Evolutionary conservation across 2,888 invertebrate species (phyloP), one percentile per base, ranked within the genome.

Genomic region (Athalia circularis): DNA sequence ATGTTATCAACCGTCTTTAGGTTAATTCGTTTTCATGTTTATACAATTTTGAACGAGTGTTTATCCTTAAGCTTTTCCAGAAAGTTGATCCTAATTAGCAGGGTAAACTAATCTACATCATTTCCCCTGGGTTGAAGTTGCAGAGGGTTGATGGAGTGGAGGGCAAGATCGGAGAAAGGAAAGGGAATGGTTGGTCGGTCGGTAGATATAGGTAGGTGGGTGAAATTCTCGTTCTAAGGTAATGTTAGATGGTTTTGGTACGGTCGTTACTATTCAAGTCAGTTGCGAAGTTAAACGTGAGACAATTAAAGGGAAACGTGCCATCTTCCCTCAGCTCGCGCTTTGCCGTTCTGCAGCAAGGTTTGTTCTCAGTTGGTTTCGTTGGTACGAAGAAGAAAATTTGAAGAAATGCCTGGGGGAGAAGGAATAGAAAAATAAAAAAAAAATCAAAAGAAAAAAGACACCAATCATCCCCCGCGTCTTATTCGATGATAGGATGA

Each of bases 291-390:
- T 67, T 77, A 79, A 81, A 81, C 81, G 80, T 80, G 81, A 81
- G 80, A 75, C 80, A 80, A 80, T 80, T 80, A 79, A 81, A 80
- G 75, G 65, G 13, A 68, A 79, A 79, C 80, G 80, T 80, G 77
- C 74, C 64, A 65, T 54, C 77, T 15, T 65, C 68, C 68, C 70
- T 11, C 61, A 48, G 8, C 8, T 7, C 54, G 13, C 48, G 4
- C 15, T 47, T 68, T 47, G 47, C n/a, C 47, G 29, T 11, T 5
- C 43, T 48, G 7, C 50, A 61, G 13, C 70, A 54, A 15, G 59
- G n/a, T 65, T 29, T 67, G 43, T 70, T 68, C 67, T 70, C 48
- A 59, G 50, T 47, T 45, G 6, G 52, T 61, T 29, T 62, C 50
- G 11, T 72, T 13, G 57, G 45, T 9, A 47, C 48, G 13, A 45